Base-by-base conservation (phyloP, 2,113 vertebrate genomes). In the Danio rerio region DNA sequence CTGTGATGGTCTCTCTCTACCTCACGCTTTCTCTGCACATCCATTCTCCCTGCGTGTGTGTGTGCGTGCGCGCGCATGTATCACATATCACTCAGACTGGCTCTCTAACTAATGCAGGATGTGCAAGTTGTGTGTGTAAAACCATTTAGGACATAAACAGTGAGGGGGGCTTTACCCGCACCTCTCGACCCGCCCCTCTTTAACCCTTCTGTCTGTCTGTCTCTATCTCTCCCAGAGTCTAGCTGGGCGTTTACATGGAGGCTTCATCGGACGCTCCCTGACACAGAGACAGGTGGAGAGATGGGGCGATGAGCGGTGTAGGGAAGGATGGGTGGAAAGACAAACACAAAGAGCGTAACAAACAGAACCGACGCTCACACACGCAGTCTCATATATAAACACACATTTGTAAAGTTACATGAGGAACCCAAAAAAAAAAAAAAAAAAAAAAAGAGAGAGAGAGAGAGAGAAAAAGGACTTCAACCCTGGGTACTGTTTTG, bases 401-500 rank as follows among this genome's bases (percentile, higher is more conserved):
- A 6, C 86, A 88, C 82, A 68, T 77, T 86, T 89, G 87, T 90
- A 90, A 89, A 84, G 84, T 47, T 85, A 84, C 86, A 43, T 86
- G 80, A 84, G n/a, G 80, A 84, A 83, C 85, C 83, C 45, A 55
- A 65, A 8, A 49, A 6, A 58, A 52, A 13, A 52, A 11, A 58
- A 79, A n/a, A n/a, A n/a, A n/a, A n/a, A n/a, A n/a, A n/a, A 62
- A 12, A 80, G 31, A 78, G 16, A 82, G 15, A 61, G 16, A 68
- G 21, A 69, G 6, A 65, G 47, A 75, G 9, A 12, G 20, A 74
- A n/a, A n/a, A n/a, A 72, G 50, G 70, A 66, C 59, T 85, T 88
- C 89, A 89, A 93, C 92, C 91, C 91, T 90, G 92, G 92, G 90
- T 89, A 91, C 89, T 90, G 89, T 90, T 90, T 84, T 87, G 89